Conservation (phyloP, 2,888 invertebrate genomes). For the Stegana nigrithorax region DNA sequence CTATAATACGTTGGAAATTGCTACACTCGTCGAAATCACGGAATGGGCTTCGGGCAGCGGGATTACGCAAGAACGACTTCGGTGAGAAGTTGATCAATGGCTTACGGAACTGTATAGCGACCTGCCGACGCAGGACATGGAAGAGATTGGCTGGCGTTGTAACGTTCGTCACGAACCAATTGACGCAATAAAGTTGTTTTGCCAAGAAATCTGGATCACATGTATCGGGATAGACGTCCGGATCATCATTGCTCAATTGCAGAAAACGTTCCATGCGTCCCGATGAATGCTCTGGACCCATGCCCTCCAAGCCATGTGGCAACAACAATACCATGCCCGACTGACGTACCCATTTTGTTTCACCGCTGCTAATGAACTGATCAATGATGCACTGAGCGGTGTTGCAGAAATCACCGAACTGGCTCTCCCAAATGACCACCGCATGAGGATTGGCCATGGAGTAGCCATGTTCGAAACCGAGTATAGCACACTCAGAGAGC, state of each 20-base stretch:
- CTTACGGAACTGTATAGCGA: constrained; percentile 95
- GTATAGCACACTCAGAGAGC: constrained; percentile 88
- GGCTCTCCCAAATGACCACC: constrained; percentile 97
- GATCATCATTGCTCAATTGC: constrained; percentile 96
- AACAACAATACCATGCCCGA: constrained; percentile 92
- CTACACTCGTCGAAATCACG: constrained; percentile 89
- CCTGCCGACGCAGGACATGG: constrained; percentile 94
- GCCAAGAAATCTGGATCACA: constrained; percentile 85
- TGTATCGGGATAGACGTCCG: constrained; percentile 91
- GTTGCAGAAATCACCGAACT: constrained; percentile 98
- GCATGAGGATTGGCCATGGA: constrained; percentile 98
- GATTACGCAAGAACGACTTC: constrained; percentile 94
- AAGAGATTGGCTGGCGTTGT: constrained; percentile 96
- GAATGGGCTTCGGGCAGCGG: constrained; percentile 92
- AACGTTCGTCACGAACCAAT: constrained; percentile 95
- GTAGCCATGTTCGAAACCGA: constrained; percentile 96
- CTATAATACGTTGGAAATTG: constrained; percentile 77
- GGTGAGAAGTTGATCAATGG: constrained; percentile 97
- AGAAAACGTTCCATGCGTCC: constrained; percentile 79
- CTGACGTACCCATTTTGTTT: constrained; percentile 98
- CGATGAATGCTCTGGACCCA: constrained; percentile 84
- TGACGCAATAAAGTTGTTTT: constrained; percentile 93
- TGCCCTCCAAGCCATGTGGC: constrained; percentile 98
- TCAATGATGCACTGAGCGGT: constrained; percentile 98
- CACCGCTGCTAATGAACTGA: constrained; percentile 89